Evolutionary conservation across 2,797 vertebrate species (phyloP).

Genomic region (Pempheris klunzingeri): DNA sequence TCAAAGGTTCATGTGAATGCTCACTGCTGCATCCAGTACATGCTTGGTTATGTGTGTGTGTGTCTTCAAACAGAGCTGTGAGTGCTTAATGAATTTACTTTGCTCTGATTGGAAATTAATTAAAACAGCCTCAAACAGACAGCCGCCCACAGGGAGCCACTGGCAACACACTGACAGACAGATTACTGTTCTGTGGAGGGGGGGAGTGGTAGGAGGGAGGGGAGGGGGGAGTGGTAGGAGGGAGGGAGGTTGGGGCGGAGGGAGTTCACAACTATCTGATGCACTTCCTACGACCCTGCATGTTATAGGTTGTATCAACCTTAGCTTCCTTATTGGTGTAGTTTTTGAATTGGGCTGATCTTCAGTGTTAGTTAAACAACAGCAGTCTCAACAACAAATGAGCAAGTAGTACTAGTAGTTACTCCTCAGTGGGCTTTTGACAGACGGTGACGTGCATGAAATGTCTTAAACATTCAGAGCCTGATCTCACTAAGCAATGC

Average conservation of each 20-base stretch:
- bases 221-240: slow-evolving; percentile 13
- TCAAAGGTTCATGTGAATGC: slow-evolving; percentile 42
- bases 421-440: background rate
- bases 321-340: background rate
- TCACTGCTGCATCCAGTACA: slow-evolving; percentile 29
- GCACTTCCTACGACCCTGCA: slow-evolving; percentile 36
- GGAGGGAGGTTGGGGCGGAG: background rate
- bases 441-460: background rate
- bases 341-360: background rate
- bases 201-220: slow-evolving; percentile 12
- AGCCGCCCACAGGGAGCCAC: slow-evolving; percentile 87
- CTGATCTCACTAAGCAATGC: background rate
- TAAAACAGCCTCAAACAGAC: slow-evolving; percentile 85
- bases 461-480: slow-evolving; percentile 5
- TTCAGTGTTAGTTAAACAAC: slow-evolving; percentile 3
- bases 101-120: slow-evolving; percentile 88
- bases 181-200: slow-evolving; percentile 60
- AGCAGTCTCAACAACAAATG: background rate
- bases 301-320: slow-evolving; percentile 35
- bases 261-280: slow-evolving; percentile 51
- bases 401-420: too few relatives aligned
- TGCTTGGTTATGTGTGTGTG: slow-evolving; percentile 4
- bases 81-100: slow-evolving; percentile 87
- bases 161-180: slow-evolving; percentile 75
- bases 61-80: slow-evolving; percentile 80